Evolutionary conservation across 2,113 vertebrate genomes (phyloP).

Genomic region (Calidris pygmaea): DNA sequence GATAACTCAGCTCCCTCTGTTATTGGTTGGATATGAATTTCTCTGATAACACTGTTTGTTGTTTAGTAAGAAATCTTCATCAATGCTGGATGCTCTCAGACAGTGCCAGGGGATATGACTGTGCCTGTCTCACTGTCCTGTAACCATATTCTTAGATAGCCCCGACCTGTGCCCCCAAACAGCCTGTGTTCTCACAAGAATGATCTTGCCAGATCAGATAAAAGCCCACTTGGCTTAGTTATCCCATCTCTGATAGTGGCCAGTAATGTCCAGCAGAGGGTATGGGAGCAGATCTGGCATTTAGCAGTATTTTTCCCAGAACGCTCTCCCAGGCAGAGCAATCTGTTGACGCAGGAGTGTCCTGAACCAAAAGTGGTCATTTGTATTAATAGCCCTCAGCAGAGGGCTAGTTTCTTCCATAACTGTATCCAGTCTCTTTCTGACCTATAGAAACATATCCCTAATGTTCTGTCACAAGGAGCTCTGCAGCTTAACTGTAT

Average conservation of each 20-base stretch:
- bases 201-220: neutral
- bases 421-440: neutral
- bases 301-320: neutral
- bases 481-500: neutral
- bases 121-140: neutral
- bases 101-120: neutral
- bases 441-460: neutral
- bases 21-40: neutral
- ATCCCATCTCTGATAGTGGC: neutral
- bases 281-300: neutral
- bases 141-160: neutral
- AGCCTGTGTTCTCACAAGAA: neutral
- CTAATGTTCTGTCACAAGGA: neutral
- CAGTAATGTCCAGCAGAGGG: neutral
- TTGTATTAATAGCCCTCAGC: neutral
- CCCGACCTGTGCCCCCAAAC: accelerated
- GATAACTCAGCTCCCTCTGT: neutral
- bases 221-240: neutral
- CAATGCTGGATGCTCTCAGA: neutral
- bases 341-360: neutral
- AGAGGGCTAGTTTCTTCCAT: neutral
- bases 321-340: neutral
- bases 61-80: neutral
- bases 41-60: neutral
- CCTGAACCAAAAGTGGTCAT: neutral